These are phyloP conservation scores for Himalopsyche kuldschensis DNA, from an alignment of 2,888 invertebrate species.

Conservation along the genomic window DNA sequence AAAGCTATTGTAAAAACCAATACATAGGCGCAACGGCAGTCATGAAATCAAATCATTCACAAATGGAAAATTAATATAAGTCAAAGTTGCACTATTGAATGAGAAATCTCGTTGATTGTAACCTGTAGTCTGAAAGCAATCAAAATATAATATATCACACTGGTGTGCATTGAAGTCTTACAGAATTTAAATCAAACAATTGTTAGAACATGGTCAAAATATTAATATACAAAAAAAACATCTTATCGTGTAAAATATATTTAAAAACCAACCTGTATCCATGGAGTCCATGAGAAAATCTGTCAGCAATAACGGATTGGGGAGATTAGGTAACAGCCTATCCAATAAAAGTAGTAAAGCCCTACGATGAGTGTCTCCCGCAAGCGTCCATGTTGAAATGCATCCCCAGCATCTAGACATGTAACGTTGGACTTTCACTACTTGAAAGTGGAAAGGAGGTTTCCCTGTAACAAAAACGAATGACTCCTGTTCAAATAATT, in stretches of 20 bases:
- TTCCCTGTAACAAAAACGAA: constrained; percentile 37
- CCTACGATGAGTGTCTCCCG: constrained; percentile 70
- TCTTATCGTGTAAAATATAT: no score
- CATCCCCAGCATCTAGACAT: constrained; percentile 77
- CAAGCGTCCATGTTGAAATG: constrained; percentile 73
- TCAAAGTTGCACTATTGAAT: no score
- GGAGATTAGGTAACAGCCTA: constrained; percentile 76
- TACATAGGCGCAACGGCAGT: no score
- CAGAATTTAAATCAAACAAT: no score
- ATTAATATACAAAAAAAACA: no score
- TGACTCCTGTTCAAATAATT: constrained; percentile 43
- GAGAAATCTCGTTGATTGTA: no score
- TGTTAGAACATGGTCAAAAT: no score
- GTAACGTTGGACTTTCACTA: constrained; percentile 53
- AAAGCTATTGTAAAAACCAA: constrained; percentile 33
- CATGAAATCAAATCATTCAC: no score
- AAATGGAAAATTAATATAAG: no score
- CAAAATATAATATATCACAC: no score
- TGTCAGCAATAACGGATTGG: constrained; percentile 80
- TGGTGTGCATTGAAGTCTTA: no score
- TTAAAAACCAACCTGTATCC: constrained; percentile 64
- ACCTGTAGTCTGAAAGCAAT: no score
- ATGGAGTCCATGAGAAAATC: constrained; percentile 92
- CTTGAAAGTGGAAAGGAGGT: constrained; percentile 63
- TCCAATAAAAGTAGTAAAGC: constrained; percentile 81